phyloP scores from a whole-genome alignment of 2,797 vertebrate species.

The Lophius americanus region DNA sequence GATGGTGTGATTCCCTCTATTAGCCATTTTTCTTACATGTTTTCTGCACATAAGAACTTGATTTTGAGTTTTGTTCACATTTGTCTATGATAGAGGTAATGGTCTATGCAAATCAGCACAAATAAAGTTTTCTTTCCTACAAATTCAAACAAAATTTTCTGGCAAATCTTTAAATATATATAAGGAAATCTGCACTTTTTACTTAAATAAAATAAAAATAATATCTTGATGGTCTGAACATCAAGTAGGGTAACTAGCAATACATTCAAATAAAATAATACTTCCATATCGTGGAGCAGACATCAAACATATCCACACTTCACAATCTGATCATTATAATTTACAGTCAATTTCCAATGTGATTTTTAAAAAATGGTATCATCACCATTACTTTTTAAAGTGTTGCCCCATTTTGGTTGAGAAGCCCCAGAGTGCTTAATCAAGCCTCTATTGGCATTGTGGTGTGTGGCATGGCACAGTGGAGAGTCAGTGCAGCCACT shows the following conservation, averaged over 20 bases:
- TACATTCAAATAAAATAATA: neutral
- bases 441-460: slow-evolving; percentile 71
- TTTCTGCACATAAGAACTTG: too few species aligned
- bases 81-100: too few species aligned
- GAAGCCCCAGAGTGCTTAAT: slow-evolving; percentile 61
- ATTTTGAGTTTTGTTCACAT: too few species aligned
- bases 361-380: slow-evolving; percentile 42
- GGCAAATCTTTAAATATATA: too few species aligned
- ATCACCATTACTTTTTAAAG: slow-evolving; percentile 67
- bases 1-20: too few species aligned
- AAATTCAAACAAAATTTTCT: too few species aligned
- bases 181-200: too few species aligned
- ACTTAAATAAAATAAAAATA: too few species aligned
- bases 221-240: too few species aligned
- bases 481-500: slow-evolving; percentile 67
- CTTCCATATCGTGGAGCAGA: too few species aligned
- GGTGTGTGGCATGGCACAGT: slow-evolving; percentile 75
- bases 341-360: slow-evolving; percentile 26
- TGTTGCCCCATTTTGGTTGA: slow-evolving; percentile 50
- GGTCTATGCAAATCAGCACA: neutral
- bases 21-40: too few species aligned
- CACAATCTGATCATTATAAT: neutral
- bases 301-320: too few species aligned
- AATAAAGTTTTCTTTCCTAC: neutral
- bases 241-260: neutral